phyloP scores from a whole-genome alignment of 2,113 vertebrate species.

The Arenaria interpres region DNA sequence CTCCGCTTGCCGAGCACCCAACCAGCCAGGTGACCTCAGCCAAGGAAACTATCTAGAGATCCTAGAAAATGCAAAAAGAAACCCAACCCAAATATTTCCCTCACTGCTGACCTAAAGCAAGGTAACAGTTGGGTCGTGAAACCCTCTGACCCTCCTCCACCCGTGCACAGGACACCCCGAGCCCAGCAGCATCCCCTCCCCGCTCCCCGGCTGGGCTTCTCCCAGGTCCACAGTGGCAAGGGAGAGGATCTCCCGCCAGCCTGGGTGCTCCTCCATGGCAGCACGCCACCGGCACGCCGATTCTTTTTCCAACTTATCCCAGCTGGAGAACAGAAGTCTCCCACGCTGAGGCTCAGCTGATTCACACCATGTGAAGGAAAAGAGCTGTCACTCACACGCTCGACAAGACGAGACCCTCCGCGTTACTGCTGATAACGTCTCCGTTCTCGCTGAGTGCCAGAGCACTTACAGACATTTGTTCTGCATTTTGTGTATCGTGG shows the following conservation, averaged over 20 bases:
- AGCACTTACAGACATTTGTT: background rate
- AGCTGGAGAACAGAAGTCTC: background rate
- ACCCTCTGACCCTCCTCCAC: background rate
- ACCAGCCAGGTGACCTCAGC: background rate
- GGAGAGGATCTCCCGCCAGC: background rate
- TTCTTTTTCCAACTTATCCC: background rate
- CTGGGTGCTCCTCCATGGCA: accelerated
- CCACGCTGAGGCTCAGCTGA: background rate
- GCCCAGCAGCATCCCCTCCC: background rate
- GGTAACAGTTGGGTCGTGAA: background rate
- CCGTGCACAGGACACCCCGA: background rate
- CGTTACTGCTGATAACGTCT: background rate
- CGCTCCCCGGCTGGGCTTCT: background rate
- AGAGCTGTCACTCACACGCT: background rate
- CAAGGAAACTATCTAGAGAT: background rate
- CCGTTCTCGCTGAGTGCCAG: background rate
- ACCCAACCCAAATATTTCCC: background rate
- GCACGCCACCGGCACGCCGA: accelerated
- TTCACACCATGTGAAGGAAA: background rate
- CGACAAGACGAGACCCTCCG: background rate
- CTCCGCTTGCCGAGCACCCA: background rate
- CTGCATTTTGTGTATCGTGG: background rate
- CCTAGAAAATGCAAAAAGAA: background rate
- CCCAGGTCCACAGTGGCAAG: background rate
- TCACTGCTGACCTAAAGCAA: background rate